These are phyloP conservation scores for Anhinga rufa DNA, from an alignment of 2,113 vertebrate genomes.

Conservation along the genomic window DNA sequence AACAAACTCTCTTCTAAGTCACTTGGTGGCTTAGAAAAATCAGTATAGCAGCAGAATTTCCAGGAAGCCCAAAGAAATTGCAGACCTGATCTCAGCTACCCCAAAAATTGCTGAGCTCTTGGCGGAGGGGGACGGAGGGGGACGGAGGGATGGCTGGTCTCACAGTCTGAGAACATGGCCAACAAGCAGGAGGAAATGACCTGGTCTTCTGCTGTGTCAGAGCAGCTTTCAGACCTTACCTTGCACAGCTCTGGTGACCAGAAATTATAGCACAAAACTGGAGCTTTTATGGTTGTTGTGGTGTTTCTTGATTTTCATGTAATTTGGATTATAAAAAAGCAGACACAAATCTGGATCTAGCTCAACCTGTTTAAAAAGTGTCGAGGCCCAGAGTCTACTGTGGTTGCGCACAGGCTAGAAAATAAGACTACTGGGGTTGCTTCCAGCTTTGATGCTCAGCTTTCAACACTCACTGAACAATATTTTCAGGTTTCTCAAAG, in stretches of 20 bases:
- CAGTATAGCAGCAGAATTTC: not conserved
- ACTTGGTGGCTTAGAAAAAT: not conserved
- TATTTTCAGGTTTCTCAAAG: not conserved
- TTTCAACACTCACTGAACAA: not conserved
- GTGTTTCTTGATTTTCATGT: not conserved
- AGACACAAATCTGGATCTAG: not conserved
- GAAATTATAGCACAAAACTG: not conserved
- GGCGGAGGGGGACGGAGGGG: not conserved
- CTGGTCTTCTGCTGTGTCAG: not conserved
- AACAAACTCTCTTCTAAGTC: not conserved
- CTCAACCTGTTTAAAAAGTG: not conserved
- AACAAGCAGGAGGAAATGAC: not conserved
- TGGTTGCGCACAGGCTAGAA: not conserved
- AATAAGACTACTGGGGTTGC: not conserved
- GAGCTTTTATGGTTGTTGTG: not conserved
- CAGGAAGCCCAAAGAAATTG: not conserved
- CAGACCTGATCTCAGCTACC: not conserved
- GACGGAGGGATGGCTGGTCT: not conserved
- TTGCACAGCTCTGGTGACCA: not conserved
- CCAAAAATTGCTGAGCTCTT: not conserved
- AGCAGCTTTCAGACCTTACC: not conserved
- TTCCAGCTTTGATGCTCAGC: not conserved
- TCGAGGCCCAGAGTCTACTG: not conserved
- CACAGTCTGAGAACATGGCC: not conserved
- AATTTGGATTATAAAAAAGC: not conserved